phyloP scores from a whole-genome alignment of 1,140 invertebrate species.

The Oryctes rhinoceros region DNA sequence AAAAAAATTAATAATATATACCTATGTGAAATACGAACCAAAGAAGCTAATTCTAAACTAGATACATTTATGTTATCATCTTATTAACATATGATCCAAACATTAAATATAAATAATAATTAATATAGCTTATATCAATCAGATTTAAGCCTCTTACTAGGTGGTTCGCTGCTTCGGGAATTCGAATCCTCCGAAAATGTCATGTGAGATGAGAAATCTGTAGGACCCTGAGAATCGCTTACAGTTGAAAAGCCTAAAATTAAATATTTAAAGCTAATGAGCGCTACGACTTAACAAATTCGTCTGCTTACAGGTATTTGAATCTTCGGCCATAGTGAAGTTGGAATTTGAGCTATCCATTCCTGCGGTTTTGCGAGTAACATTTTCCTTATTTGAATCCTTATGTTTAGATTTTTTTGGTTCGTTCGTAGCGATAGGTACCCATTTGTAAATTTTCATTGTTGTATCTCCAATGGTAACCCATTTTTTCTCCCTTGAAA shows the following conservation, averaged over 20 bases:
- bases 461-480: constrained; percentile 97
- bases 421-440: constrained; percentile 84
- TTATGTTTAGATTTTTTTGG: constrained; percentile 71
- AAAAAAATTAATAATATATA: too few species aligned
- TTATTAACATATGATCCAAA: background rate
- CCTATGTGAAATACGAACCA: too few species aligned
- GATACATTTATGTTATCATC: background rate
- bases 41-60: too few species aligned
- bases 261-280: constrained; percentile 32
- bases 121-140: constrained; percentile 58
- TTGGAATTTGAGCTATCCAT: constrained; percentile 28
- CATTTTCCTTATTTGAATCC: constrained; percentile 28
- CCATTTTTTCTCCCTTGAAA: constrained; percentile 95
- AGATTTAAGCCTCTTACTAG: constrained; percentile 80
- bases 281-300: background rate
- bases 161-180: constrained; percentile 83
- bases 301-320: constrained; percentile 27
- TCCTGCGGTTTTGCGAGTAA: background rate
- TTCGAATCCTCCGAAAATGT: constrained; percentile 91
- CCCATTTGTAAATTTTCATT: constrained; percentile 99
- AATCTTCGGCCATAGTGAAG: constrained; percentile 37
- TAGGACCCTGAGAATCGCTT: constrained; percentile 86
- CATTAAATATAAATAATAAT: constrained; percentile 33
- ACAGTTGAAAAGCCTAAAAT: constrained; percentile 85
- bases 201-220: constrained; percentile 83